phyloP scores from a whole-genome alignment of 2,888 invertebrate genomes.

The Deroplatys truncata region DNA sequence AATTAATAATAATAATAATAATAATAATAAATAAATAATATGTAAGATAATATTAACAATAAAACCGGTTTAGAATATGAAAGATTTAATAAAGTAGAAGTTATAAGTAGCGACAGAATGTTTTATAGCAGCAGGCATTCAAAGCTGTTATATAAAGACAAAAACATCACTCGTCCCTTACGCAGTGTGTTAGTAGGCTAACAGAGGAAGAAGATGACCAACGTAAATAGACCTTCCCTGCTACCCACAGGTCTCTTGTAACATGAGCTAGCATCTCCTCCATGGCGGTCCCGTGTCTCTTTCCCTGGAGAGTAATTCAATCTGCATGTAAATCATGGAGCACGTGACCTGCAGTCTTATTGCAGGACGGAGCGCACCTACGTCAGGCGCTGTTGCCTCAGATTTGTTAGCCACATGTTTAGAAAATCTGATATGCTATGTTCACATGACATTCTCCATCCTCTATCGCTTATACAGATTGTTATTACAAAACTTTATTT shows the following conservation, averaged over 20 bases:
- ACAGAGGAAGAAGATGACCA: background rate
- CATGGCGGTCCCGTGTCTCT: background rate
- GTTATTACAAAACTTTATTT: no score
- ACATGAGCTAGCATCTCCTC: background rate
- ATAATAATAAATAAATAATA: no score
- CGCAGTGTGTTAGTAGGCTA: background rate
- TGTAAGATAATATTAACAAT: no score
- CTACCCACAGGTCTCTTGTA: background rate
- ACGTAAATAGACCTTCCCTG: background rate
- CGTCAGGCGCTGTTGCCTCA: background rate
- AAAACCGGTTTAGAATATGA: no score
- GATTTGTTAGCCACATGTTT: background rate
- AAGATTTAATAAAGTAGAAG: no score
- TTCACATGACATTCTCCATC: no score
- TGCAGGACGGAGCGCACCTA: background rate
- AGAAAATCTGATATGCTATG: background rate
- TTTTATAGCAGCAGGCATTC: no score
- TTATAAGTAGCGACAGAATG: no score
- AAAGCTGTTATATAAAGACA: no score
- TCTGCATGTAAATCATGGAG: constrained; percentile 1
- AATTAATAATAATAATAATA: no score
- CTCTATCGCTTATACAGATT: no score
- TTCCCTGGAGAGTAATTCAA: background rate
- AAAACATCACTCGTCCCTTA: background rate
- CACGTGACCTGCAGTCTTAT: background rate